phyloP scores from a whole-genome alignment of 1,140 invertebrate genomes.

The Magallana gigas region DNA sequence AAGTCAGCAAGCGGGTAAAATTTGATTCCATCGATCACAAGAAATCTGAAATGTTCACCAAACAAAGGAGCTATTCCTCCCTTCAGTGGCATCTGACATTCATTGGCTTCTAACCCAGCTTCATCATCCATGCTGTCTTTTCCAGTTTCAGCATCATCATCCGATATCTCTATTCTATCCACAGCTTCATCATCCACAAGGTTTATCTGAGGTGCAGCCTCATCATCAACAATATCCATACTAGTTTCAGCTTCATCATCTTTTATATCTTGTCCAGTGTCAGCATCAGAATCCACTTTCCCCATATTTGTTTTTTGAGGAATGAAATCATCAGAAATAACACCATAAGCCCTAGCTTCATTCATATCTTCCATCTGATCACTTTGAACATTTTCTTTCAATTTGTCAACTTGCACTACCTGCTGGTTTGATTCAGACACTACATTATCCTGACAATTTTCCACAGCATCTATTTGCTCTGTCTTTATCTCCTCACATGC shows the following conservation, averaged over 20 bases:
- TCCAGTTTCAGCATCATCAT: neutral
- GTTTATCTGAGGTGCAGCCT: neutral
- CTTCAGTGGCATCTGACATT: conserved; percentile 12
- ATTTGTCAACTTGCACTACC: neutral
- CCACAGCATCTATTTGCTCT: neutral
- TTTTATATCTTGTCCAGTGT: neutral
- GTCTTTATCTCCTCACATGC: neutral
- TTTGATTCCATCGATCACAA: conserved; percentile 43
- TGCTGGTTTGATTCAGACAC: neutral
- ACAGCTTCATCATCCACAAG: too few relatives aligned
- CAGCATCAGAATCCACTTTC: neutral
- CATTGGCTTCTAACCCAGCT: neutral
- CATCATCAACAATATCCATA: neutral
- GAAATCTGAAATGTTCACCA: conserved; percentile 41
- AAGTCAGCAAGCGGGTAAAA: conserved; percentile 40
- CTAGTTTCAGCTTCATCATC: neutral
- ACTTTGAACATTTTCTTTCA: too few relatives aligned
- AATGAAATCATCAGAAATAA: too few relatives aligned
- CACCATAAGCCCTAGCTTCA: too few relatives aligned
- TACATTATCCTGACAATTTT: neutral
- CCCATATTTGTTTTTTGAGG: neutral
- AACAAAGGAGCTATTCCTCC: conserved; percentile 41
- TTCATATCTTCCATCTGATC: too few relatives aligned
- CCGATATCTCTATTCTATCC: neutral
- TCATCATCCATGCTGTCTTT: neutral